phyloP scores from a whole-genome alignment of 2,113 vertebrate species.

The Hypomesus transpacificus region DNA sequence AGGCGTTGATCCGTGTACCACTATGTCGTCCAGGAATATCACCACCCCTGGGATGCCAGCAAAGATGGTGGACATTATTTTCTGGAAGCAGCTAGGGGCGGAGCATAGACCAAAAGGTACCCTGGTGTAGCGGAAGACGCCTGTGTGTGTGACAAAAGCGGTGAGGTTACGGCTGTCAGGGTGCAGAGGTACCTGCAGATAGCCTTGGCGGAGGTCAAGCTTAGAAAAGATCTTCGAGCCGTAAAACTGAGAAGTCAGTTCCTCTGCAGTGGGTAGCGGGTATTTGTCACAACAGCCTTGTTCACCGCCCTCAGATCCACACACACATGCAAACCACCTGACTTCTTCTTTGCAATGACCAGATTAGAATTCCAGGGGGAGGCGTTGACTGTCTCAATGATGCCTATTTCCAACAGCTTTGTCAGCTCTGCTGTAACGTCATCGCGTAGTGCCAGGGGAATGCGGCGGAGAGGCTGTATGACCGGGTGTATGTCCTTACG shows the following conservation, averaged over 20 bases:
- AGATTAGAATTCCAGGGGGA: neutral
- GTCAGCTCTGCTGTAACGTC: too few relatives aligned
- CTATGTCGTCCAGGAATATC: neutral
- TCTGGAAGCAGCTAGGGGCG: slow-evolving; percentile 6
- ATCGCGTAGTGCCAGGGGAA: too few relatives aligned
- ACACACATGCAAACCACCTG: neutral
- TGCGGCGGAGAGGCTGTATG: too few relatives aligned
- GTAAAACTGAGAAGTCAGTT: slow-evolving; percentile 7
- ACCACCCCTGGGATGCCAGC: neutral
- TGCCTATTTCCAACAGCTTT: too few relatives aligned
- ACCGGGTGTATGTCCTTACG: too few relatives aligned
- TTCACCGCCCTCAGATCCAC: slow-evolving; percentile 18
- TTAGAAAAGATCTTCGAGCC: slow-evolving; percentile 9
- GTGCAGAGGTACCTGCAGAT: slow-evolving; percentile 6
- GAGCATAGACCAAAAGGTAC: neutral
- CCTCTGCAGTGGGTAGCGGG: slow-evolving; percentile 6
- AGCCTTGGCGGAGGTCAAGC: neutral
- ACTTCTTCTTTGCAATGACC: too few relatives aligned
- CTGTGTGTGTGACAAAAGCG: neutral
- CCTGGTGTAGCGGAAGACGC: neutral
- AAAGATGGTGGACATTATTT: neutral
- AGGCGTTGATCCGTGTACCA: neutral
- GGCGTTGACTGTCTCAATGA: neutral
- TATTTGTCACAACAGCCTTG: slow-evolving; percentile 18
- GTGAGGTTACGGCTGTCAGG: neutral